Base-by-base conservation (phyloP, 2,888 invertebrate species). In the Clostera curtula region DNA sequence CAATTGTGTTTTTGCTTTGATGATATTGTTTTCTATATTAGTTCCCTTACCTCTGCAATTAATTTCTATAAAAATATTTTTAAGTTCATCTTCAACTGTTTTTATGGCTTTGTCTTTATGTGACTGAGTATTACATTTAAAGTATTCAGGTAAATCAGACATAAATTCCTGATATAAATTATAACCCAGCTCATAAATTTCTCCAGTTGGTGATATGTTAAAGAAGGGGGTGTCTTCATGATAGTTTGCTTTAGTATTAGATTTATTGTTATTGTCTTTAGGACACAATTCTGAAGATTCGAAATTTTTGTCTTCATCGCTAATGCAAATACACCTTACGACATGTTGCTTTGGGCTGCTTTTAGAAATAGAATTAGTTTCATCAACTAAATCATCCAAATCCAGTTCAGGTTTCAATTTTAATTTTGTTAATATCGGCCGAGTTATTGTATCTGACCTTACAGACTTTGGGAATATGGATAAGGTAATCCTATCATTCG, bases 381-480 rank as follows among this genome's bases (percentile, higher is more conserved):
- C 36, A 12, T 47, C 48, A 11, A 48, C 24, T 2, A 39, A 29
- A 28, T 46, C 39, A 20, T 36, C 18, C 9, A 36, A 39, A 25
- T 40, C 35, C 12, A 38, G 15, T 15, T 34, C 40, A 9, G 29
- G 23, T 29, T 51, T 54, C 15, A 52, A 42, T 40, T 55, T 55
- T 9, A 49, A 51, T 36, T 61, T 54, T 36, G 48, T 39, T 25
- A 66, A 39, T 11, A 48, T 19, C 13, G 65, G 49, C 32, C 82
- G 64, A 9, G 70, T 75, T 33, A 76, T 54, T 15, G 76, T 80
- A 57, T 76, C 67, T 7, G 82, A 79, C 40, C 54, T 49, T 30
- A 79, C 52, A 12, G 69, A 62, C 40, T 74, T 80, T 9, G 67
- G 64, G 40, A 73, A 68, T 49, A 69, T 58, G 25, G 56, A 49